These are phyloP conservation scores for Blera fallax DNA, from an alignment of 2,888 invertebrate species.

Conservation along the genomic window DNA sequence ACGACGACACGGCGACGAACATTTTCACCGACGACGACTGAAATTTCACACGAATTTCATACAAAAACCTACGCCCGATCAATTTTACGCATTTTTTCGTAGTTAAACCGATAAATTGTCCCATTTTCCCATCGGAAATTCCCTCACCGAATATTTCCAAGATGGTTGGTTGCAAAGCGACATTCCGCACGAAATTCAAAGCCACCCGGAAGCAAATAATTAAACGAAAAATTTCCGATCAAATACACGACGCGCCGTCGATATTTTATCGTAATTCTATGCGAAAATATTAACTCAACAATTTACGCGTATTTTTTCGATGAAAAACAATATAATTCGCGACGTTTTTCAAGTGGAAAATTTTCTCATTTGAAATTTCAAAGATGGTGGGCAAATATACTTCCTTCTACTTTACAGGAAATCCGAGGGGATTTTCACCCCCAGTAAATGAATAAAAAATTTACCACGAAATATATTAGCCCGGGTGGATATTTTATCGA, in stretches of 20 bases:
- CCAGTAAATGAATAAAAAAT: not conserved
- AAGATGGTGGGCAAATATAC: not conserved
- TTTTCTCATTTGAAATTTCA: not conserved
- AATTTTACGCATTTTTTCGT: too few species aligned
- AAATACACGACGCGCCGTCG: not conserved
- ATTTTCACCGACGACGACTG: too few species aligned
- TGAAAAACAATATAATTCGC: not conserved
- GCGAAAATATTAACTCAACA: not conserved
- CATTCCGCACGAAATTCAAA: too few species aligned
- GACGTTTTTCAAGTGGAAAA: not conserved
- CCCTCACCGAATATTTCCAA: too few species aligned
- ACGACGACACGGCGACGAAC: too few species aligned
- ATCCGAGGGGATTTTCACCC: not conserved
- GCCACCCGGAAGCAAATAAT: too few species aligned
- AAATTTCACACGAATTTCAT: too few species aligned
- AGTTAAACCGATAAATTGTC: too few species aligned
- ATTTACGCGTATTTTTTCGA: not conserved
- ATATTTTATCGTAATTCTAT: not conserved
- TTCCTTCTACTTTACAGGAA: not conserved
- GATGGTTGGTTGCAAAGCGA: too few species aligned
- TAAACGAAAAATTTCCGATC: not conserved
- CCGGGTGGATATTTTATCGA: not conserved
- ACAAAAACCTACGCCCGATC: too few species aligned
- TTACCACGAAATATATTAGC: not conserved
- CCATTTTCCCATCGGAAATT: too few species aligned